A percentile compares a stretch with the other conserved stretches of the same genome.
Evolutionary conservation across 2,888 invertebrate genomes (phyloP).

Genomic region (Coenonympha glycerion): DNA sequence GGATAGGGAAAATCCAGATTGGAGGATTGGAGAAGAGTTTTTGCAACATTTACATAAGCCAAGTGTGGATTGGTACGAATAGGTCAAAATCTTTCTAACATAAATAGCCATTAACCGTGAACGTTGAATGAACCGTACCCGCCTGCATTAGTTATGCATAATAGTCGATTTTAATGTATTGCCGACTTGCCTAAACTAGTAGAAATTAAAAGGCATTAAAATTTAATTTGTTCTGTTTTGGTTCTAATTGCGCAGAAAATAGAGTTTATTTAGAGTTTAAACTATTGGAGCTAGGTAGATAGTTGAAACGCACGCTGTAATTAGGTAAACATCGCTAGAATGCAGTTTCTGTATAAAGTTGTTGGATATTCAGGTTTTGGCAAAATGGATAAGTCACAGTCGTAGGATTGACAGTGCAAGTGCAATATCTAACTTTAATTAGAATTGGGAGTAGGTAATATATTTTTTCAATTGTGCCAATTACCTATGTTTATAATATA

Average conservation of each 20-base stretch:
- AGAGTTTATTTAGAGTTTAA: not conserved
- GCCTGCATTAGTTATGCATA: not conserved
- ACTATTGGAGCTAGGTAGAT: not conserved
- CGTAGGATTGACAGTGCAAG: too few species aligned
- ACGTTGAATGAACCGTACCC: not conserved
- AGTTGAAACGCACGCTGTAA: not conserved
- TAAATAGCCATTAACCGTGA: conserved; percentile 10
- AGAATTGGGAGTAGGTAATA: too few species aligned
- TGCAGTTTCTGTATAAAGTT: not conserved
- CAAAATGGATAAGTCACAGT: too few species aligned
- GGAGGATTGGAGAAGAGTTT: too few species aligned
- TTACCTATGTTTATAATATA: too few species aligned
- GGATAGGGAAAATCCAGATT: too few species aligned
- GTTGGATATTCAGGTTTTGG: not conserved
- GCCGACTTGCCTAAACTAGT: not conserved
- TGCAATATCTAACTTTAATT: too few species aligned
- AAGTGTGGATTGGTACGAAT: not conserved
- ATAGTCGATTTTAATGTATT: not conserved
- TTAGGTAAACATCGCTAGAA: not conserved
- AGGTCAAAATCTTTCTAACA: conserved; percentile 6
- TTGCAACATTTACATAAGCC: too few species aligned
- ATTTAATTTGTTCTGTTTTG: not conserved
- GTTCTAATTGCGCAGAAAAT: not conserved
- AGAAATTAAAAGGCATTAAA: not conserved
- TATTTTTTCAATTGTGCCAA: too few species aligned